These are phyloP conservation scores for Drosophila ironensis DNA, from an alignment of 1,140 invertebrate genomes.

Conservation along the genomic window DNA sequence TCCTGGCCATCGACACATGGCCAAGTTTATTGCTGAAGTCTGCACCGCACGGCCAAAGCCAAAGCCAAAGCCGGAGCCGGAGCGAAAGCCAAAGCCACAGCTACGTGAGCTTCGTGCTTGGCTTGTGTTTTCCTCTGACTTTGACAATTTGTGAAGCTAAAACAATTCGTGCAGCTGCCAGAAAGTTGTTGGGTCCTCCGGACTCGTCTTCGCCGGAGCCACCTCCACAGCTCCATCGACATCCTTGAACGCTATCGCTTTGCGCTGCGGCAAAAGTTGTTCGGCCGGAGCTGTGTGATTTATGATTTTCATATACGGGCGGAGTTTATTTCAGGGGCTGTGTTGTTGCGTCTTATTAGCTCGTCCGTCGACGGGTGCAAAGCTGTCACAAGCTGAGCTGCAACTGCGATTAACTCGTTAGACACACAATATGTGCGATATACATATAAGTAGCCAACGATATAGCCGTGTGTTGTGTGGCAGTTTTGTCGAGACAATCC, in stretches of 20 bases:
- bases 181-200: constrained; percentile 7
- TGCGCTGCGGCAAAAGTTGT: constrained; percentile 22
- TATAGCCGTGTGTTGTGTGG: constrained; percentile 35
- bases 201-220: background rate
- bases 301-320: constrained; percentile 56
- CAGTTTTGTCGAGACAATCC: constrained; percentile 22
- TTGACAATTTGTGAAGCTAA: constrained; percentile 47
- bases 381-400: constrained; percentile 62
- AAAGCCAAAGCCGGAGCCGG: background rate
- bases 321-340: constrained; percentile 9
- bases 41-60: constrained; percentile 20
- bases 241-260: constrained; percentile 7
- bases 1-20: constrained; percentile 51
- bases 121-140: constrained; percentile 19
- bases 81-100: background rate
- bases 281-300: constrained; percentile 44
- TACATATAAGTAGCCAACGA: background rate
- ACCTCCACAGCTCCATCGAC: constrained; percentile 21
- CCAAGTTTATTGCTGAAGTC: constrained; percentile 52
- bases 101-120: constrained; percentile 13
- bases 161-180: constrained; percentile 9
- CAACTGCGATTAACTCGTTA: constrained; percentile 67
- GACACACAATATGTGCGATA: constrained; percentile 40
- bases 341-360: constrained; percentile 56
- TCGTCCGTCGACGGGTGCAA: constrained; percentile 46